Evolutionary conservation across 2,888 invertebrate genomes (phyloP).

Genomic region (Cryptocephalus primarius): DNA sequence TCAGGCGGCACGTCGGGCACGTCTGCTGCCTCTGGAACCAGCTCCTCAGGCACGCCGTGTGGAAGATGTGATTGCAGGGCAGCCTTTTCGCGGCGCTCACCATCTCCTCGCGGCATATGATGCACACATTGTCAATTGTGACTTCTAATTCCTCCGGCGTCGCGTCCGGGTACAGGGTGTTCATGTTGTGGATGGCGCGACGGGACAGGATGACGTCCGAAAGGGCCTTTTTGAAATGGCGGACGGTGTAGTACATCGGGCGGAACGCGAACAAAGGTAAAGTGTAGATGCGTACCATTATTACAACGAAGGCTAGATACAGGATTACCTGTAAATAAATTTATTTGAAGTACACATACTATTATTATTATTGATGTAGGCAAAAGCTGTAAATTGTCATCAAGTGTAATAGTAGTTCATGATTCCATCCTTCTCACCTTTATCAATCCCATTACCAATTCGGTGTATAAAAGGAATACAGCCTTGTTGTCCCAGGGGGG

Average conservation of each 20-base stretch:
- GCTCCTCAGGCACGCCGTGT: slow-evolving; percentile 90
- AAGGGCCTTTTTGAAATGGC: slow-evolving; percentile 94
- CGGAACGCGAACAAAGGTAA: slow-evolving; percentile 96
- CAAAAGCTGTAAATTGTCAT: too few species aligned
- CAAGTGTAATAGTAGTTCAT: too few species aligned
- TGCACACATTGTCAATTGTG: slow-evolving; percentile 96
- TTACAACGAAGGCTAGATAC: slow-evolving; percentile 84
- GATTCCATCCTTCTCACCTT: slow-evolving; percentile 37
- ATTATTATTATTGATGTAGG: too few species aligned
- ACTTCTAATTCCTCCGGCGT: slow-evolving; percentile 83
- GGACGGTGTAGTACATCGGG: slow-evolving; percentile 98
- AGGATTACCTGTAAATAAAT: slow-evolving; percentile 45
- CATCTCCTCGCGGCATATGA: slow-evolving; percentile 85
- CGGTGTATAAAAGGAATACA: slow-evolving; percentile 91
- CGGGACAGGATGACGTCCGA: slow-evolving; percentile 95
- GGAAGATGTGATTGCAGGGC: slow-evolving; percentile 99
- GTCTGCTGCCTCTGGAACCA: slow-evolving; percentile 99
- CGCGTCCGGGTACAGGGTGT: slow-evolving; percentile 93
- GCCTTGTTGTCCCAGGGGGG: slow-evolving; percentile 99
- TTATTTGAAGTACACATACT: too few species aligned
- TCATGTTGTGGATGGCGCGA: slow-evolving; percentile 95
- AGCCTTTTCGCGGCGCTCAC: slow-evolving; percentile 79
- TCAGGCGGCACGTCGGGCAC: slow-evolving; percentile 95
- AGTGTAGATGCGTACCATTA: slow-evolving; percentile 92
- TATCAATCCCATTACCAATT: slow-evolving; percentile 82